Conservation (phyloP, 2,113 vertebrate species). For the Phocoena sinus region DNA sequence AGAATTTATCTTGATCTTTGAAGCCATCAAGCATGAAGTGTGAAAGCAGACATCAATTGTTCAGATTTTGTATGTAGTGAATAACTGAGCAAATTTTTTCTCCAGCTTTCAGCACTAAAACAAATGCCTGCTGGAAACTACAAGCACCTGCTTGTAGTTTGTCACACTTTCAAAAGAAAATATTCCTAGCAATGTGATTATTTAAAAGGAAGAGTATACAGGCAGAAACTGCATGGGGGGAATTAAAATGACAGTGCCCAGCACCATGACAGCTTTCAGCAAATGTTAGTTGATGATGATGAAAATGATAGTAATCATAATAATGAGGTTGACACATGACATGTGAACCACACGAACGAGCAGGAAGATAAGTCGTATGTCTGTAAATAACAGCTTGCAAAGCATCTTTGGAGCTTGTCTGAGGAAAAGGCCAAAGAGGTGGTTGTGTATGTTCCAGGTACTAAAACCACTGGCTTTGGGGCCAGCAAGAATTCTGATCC, state of each 20-base stretch:
- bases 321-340: neutral
- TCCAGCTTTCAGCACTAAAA: neutral
- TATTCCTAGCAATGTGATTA: neutral
- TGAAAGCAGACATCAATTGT: slow-evolving; percentile 12
- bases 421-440: neutral
- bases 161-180: neutral
- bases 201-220: slow-evolving; percentile 20
- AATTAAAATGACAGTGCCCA: neutral
- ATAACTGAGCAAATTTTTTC: neutral
- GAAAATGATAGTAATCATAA: neutral
- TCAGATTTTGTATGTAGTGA: neutral
- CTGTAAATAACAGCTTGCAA: neutral
- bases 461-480: neutral
- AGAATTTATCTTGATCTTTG: slow-evolving; percentile 16
- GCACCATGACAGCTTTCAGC: neutral
- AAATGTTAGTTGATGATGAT: neutral
- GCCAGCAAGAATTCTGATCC: neutral
- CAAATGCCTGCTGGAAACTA: neutral
- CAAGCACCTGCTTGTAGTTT: neutral
- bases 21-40: neutral
- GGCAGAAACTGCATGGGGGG: neutral
- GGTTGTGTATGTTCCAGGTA: neutral
- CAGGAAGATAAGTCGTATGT: neutral
- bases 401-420: neutral
- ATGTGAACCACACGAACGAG: neutral